These are phyloP conservation scores for Neoascia interrupta DNA, from an alignment of 2,888 invertebrate species.

Conservation along the genomic window DNA sequence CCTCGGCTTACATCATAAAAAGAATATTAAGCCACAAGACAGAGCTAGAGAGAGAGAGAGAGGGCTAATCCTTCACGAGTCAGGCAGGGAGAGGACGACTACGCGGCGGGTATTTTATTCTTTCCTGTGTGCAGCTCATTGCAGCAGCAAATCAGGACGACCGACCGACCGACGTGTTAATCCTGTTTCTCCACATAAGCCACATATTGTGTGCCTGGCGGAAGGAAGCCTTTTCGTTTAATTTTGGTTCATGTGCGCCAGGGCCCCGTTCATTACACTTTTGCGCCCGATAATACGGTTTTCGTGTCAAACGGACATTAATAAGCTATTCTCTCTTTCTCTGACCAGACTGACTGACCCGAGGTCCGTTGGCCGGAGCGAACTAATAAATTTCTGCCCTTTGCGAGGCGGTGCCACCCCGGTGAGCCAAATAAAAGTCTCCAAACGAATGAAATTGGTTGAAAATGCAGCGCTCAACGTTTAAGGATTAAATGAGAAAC, in stretches of 20 bases:
- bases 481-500: conserved; percentile 38
- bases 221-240: conserved; percentile 31
- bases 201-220: conserved; percentile 11
- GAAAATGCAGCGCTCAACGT: conserved; percentile 26
- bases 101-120: too few species aligned
- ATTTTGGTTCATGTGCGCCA: conserved; percentile 32
- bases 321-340: conserved; percentile 52
- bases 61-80: too few species aligned
- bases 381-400: conserved; percentile 32
- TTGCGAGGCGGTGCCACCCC: not conserved
- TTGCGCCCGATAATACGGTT: conserved; percentile 31
- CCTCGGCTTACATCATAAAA: conserved; percentile 52
- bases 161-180: conserved; percentile 55
- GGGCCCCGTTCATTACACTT: conserved; percentile 18
- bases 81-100: too few species aligned
- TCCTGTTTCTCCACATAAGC: conserved; percentile 21
- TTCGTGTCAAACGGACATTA: conserved; percentile 60
- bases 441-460: conserved; percentile 37
- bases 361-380: not conserved
- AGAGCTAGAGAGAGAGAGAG: too few species aligned
- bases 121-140: conserved; percentile 37
- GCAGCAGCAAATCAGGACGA: conserved; percentile 54
- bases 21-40: too few species aligned
- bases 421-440: conserved; percentile 37
- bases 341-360: conserved; percentile 1